phyloP scores from a whole-genome alignment of 2,888 invertebrate genomes.

The Parasteatoda lunata region DNA sequence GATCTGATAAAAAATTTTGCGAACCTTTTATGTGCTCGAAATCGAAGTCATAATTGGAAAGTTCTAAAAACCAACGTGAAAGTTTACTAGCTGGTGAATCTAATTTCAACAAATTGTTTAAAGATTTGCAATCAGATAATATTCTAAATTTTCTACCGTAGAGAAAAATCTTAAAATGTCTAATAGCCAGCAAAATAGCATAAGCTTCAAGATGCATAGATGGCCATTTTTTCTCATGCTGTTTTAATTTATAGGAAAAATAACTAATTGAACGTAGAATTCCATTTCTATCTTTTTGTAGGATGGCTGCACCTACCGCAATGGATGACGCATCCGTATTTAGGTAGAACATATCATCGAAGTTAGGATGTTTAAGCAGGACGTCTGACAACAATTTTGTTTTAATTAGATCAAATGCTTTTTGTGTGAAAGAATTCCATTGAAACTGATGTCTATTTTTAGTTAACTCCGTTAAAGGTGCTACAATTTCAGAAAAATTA shows the following conservation, averaged over 20 bases:
- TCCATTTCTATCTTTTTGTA: conserved; percentile 11
- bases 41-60: conserved; percentile 12
- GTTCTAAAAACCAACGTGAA: conserved; percentile 1
- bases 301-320: background rate
- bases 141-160: conserved; percentile 11
- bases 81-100: conserved; percentile 9
- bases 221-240: conserved; percentile 8
- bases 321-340: no score
- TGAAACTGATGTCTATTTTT: no score
- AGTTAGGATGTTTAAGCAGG: no score
- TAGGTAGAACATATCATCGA: no score
- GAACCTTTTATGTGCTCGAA: background rate
- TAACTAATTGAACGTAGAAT: background rate
- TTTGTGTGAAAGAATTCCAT: no score
- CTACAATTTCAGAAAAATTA: no score
- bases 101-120: background rate
- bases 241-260: no score
- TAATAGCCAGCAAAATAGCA: conserved; percentile 11
- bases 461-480: no score
- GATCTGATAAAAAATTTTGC: background rate
- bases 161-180: conserved; percentile 8
- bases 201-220: conserved; percentile 18
- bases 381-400: no score
- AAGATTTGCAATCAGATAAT: conserved; percentile 4
- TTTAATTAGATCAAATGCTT: no score